Percentiles rank a stretch among this genome's conserved stretches.
phyloP scores from a whole-genome alignment of 2,888 invertebrate genomes.

The Dryobotodes eremita region DNA sequence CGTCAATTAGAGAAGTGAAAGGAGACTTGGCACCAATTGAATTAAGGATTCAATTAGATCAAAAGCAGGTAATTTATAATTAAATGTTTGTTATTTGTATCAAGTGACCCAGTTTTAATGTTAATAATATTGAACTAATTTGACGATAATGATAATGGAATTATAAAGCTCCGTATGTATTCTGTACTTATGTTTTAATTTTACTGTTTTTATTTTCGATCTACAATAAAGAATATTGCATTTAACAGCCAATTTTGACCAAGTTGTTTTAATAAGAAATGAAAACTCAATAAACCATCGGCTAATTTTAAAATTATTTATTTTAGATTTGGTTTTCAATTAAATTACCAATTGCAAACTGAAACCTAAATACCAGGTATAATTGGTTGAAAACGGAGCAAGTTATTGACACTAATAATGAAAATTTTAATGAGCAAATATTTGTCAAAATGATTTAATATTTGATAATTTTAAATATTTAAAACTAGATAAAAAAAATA shows the following conservation, averaged over 20 bases:
- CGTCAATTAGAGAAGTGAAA: conserved; percentile 43
- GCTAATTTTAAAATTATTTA: not conserved
- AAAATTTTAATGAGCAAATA: not conserved
- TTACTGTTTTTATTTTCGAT: not conserved
- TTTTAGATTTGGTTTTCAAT: conserved; percentile 2
- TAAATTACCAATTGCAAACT: not conserved
- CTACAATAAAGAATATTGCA: not conserved
- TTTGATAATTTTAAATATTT: not conserved
- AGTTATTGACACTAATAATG: not conserved
- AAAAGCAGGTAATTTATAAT: conserved; percentile 18
- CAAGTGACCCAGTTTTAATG: not conserved
- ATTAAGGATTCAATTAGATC: conserved; percentile 16
- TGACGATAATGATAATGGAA: not conserved
- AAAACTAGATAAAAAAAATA: not conserved
- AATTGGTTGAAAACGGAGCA: not conserved
- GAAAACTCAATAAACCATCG: not conserved
- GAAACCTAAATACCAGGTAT: not conserved
- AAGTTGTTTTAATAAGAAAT: not conserved
- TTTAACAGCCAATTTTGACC: not conserved
- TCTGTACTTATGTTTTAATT: not conserved
- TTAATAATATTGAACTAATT: not conserved
- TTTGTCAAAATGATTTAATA: not conserved
- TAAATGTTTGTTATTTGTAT: conserved; percentile 6
- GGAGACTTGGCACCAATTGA: conserved; percentile 20
- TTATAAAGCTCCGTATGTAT: not conserved